A percentile compares a stretch with the other conserved stretches of the same genome.
Evolutionary conservation across 2,113 vertebrate species (phyloP).

Genomic region (Nibea coibor): DNA sequence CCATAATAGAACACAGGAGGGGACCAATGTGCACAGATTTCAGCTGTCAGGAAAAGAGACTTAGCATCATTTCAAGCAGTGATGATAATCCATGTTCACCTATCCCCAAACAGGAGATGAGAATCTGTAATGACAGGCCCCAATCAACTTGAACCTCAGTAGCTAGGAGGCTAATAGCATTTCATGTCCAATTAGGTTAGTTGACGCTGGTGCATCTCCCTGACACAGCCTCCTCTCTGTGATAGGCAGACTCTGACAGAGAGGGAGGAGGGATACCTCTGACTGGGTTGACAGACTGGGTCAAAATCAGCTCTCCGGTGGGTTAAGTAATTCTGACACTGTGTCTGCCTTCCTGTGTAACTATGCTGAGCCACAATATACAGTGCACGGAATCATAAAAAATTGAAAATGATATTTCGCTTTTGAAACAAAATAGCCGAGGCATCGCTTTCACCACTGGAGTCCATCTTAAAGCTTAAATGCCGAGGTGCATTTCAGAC

Average conservation of each 20-base stretch:
- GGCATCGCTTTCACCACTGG: constrained; percentile 51
- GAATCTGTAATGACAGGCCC: constrained; percentile 75
- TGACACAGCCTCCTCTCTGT: constrained; percentile 54
- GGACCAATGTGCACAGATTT: constrained; percentile 54
- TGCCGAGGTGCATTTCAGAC: constrained; percentile 53
- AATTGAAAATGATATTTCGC: constrained; percentile 68
- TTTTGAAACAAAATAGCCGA: constrained; percentile 68
- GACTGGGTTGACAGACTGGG: constrained; percentile 69
- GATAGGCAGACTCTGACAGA: constrained; percentile 51
- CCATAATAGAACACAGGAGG: constrained; percentile 38
- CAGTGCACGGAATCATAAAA: constrained; percentile 51
- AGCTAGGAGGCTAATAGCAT: constrained; percentile 79
- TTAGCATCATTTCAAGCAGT: constrained; percentile 43
- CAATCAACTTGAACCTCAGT: constrained; percentile 75
- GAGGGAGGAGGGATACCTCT: constrained; percentile 52
- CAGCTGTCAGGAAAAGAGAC: constrained; percentile 34
- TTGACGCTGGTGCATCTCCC: constrained; percentile 53
- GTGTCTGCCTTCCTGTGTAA: constrained; percentile 58
- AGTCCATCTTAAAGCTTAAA: constrained; percentile 64
- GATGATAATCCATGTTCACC: constrained; percentile 63
- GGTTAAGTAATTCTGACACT: constrained; percentile 74
- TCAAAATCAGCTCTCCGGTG: constrained; percentile 69
- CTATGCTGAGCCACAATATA: constrained; percentile 50
- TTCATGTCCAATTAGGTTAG: constrained; percentile 80
- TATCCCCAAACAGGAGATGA: constrained; percentile 65